Base-by-base conservation (phyloP, 2,113 vertebrate species). In the Nothobranchius kuhntae region DNA sequence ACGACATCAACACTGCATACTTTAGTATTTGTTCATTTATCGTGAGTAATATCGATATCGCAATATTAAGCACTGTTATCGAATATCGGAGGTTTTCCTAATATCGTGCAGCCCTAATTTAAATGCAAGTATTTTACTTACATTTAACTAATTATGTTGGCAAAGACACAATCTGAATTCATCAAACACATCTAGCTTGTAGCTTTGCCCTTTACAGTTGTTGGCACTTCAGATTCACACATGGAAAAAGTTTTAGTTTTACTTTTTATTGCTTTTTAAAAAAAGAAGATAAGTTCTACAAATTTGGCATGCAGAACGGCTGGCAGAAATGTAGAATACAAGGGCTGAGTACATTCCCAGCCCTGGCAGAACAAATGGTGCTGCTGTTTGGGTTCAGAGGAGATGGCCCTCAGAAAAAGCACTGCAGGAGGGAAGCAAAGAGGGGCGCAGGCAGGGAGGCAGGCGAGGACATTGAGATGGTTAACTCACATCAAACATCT, bases 301-400 rank as follows among this genome's bases (percentile, higher is more conserved):
- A 82, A 84, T 90, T 86, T 84, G 84, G 89, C 82, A 83, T 76
- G 64, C 69, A 85, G 73, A 55, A 61, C 61, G 68, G 65, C 79
- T 86, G 88, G 86, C 75, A 88, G 67, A 79, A 77, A 74, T 69
- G 62, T 52, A 66, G 73, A 81, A 68, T 82, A 80, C 80, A 77
- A 88, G 73, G 81, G 80, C 73, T 78, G 83, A 89, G 82, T 81
- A 78, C 83, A 85, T 84, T 89, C 84, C 69, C 81, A 84, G 80
- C 70, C 67, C 68, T 81, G 81, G 78, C 80, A 83, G 89, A 87
- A 90, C 86, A 91, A 88, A 88, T 86, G 77, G 83, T 86, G 74
- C 85, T 85, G 85, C 87, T 92, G 89, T 90, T 85, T 89, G 82
- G 85, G 85, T 86, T 85, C 85, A 91, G 84, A 83, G 79, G 68